phyloP scores from a whole-genome alignment of 2,888 invertebrate genomes.

The Drosophila mimetica region DNA sequence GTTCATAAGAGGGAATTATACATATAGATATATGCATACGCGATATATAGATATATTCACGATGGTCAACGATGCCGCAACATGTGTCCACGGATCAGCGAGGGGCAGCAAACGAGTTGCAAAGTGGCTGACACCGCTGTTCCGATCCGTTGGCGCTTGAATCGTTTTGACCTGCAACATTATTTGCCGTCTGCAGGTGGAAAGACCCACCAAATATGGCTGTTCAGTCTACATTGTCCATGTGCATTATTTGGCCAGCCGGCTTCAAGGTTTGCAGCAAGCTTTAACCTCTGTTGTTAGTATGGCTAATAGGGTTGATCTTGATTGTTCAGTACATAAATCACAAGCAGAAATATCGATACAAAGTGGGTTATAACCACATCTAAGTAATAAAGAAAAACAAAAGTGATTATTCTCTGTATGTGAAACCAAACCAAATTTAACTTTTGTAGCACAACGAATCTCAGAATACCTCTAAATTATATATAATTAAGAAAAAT shows the following conservation, averaged over 20 bases:
- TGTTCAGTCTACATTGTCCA: slow-evolving; percentile 5
- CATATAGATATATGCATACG: background rate
- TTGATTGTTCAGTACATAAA: slow-evolving; percentile 11
- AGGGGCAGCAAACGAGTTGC: slow-evolving; percentile 34
- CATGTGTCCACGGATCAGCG: slow-evolving; percentile 52
- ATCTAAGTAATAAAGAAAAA: background rate
- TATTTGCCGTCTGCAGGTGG: slow-evolving; percentile 48
- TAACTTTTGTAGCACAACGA: too few relatives aligned
- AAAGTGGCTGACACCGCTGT: slow-evolving; percentile 33
- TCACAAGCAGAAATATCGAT: background rate
- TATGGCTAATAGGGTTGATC: slow-evolving; percentile 17
- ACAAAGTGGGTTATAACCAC: background rate
- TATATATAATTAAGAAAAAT: too few relatives aligned
- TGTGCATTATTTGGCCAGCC: background rate
- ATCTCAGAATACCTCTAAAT: too few relatives aligned
- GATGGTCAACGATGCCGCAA: slow-evolving; percentile 45
- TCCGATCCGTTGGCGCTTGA: slow-evolving; percentile 40
- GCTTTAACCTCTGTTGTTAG: slow-evolving; percentile 9
- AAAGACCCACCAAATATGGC: slow-evolving; percentile 31
- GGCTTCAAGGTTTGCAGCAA: background rate
- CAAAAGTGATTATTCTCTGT: background rate
- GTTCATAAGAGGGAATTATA: slow-evolving; percentile 3
- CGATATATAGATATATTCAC: slow-evolving; percentile 3
- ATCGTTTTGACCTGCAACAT: slow-evolving; percentile 52
- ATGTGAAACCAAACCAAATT: too few relatives aligned